Evolutionary conservation across 2,113 vertebrate genomes (phyloP).

Genomic region (Archilochus colubris): DNA sequence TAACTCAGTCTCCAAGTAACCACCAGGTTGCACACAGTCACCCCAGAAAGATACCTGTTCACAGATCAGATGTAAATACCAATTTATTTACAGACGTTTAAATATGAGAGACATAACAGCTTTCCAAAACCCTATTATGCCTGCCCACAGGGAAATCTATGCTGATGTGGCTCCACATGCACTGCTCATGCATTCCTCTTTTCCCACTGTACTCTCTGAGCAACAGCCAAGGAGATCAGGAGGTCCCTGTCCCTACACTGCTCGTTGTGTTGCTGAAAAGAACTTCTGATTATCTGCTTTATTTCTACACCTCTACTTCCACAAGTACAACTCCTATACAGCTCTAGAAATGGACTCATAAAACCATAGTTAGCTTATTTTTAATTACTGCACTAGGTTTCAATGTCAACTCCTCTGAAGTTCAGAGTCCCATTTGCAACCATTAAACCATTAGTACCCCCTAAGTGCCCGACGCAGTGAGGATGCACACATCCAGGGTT

Average conservation of each 20-base stretch:
- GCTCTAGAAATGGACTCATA: not conserved
- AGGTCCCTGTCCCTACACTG: fast-evolving
- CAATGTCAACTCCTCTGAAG: not conserved
- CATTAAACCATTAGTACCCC: not conserved
- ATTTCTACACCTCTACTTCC: not conserved
- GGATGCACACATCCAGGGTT: not conserved
- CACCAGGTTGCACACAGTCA: not conserved
- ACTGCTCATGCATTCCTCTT: fast-evolving
- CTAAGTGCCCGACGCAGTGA: not conserved
- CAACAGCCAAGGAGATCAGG: not conserved
- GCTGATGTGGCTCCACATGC: not conserved
- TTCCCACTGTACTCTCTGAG: not conserved
- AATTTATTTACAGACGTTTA: not conserved
- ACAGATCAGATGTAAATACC: fast-evolving
- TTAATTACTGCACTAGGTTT: not conserved
- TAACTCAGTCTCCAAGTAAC: not conserved
- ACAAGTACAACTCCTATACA: not conserved
- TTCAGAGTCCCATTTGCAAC: not conserved
- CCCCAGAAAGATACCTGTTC: not conserved
- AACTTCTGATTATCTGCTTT: not conserved
- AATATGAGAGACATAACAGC: not conserved
- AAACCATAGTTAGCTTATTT: not conserved
- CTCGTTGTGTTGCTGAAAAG: not conserved
- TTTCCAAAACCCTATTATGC: not conserved
- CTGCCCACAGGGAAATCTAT: not conserved